Base-by-base conservation (phyloP, 1,140 invertebrate genomes). In the Probaryconus sp. region DNA sequence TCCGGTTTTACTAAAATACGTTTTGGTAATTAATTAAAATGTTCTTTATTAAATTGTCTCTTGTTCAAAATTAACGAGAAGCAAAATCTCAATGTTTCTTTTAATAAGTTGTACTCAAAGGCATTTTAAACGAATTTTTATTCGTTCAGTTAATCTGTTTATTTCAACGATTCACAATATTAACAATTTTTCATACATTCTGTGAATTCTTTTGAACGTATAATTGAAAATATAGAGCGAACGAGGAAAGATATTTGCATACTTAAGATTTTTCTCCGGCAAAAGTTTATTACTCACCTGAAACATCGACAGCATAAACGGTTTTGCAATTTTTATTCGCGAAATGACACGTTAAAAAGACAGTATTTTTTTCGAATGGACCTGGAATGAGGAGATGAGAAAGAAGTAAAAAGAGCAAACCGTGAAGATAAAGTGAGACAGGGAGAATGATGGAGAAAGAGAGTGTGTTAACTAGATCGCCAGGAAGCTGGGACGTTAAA, bases 391-490 rank as follows among this genome's bases (percentile, higher is more conserved):
- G 11, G 10, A 35, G 45, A 53, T 30, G 38, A 37, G 20, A n/a
- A n/a, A n/a, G n/a, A 55, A 37, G 5, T n/a, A 45, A 60, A 37
- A 40, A 38, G 42, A 38, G 24, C 24, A 51, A 48, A 38, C 10
- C 56, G 35, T 9, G 24, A 50, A 75, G 51, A 74, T 51, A 21
- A n/a, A n/a, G n/a, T n/a, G n/a, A n/a, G n/a, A n/a, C n/a, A n/a
- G n/a, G n/a, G n/a, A n/a, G n/a, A n/a, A n/a, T n/a, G n/a, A n/a
- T n/a, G n/a, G n/a, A n/a, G 40, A 53, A 26, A 38, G 45, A 51
- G 48, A 31, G 58, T 26, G 71, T 61, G 78, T 82, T 82, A 84
- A 85, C 80, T 79, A 79, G 82, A 83, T 84, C 77, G 78, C 76
- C 78, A 82, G 81, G 79, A 84, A 83, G 74, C 68, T 21, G 48